Evolutionary conservation across 2,113 vertebrate genomes (phyloP), one percentile per base, ranked within the genome.

Genomic region (Naja naja): DNA sequence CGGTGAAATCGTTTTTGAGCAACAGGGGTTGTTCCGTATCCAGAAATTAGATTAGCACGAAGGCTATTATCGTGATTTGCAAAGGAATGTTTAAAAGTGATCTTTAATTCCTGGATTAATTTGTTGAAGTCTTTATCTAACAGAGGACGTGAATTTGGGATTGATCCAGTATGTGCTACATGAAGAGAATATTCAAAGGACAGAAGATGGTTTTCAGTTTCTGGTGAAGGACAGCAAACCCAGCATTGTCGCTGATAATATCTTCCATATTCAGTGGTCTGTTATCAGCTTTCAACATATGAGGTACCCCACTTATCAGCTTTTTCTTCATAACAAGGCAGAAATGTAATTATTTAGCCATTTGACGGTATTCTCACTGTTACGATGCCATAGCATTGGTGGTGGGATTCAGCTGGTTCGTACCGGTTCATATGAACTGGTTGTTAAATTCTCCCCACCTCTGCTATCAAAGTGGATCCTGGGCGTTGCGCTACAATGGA

Each of bases 231-330:
- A 99, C 97, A 98, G 98, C 97, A 99, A 98, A 92, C 99, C 99
- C 93, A 99, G 98, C 0, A 95, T 99, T 92, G 98, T 99, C 97
- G 96, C 92, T 0, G 98, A 98, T 96, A 99, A 99, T 8, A 47
- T 98, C 92, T 99, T 99, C 97, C 99, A 99, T 81, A n/a, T 99
- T 93, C 99, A 99, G 97, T 99, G 99, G 99, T 99, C 99, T 0
- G 98, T 99, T 92, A 98, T 99, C 98, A 99, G 98, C 97, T 99
- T 99, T 89, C 95, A 98, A 4, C 94, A 98, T 90, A 95, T 95
- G 94, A 99, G 98, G 99, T 99, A 96, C 43, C 0, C 12, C 0
- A 0, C n/a, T 3, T 58, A 30, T 3, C 85, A 20, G 91, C 22
- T 0, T 54, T 25, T 39, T 25, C 3, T 87, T 52, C 88, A 11